Evolutionary conservation across 2,888 invertebrate genomes (phyloP).

Genomic region (Coenonympha arcania): DNA sequence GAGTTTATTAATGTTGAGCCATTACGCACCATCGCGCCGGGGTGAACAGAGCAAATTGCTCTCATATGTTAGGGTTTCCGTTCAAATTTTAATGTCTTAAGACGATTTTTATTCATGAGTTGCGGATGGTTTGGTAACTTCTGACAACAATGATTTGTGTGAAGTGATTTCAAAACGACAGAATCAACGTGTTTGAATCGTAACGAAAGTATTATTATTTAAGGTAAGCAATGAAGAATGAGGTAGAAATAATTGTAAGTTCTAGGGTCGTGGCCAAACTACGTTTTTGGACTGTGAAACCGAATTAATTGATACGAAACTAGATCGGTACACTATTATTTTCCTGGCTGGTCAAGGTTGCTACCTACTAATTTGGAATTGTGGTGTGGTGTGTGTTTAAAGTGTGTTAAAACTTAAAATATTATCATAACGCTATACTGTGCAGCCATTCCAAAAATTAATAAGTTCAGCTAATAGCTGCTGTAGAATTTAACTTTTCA

Average conservation of each 20-base stretch:
- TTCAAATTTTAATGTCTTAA: slow-evolving; percentile 29
- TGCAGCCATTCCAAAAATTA: too few species aligned
- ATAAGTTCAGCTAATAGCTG: too few species aligned
- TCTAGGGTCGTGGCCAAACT: background rate
- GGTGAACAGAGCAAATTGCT: slow-evolving; percentile 29
- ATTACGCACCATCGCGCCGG: slow-evolving; percentile 42
- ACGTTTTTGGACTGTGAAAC: background rate
- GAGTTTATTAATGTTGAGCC: background rate
- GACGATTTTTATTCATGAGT: slow-evolving; percentile 26
- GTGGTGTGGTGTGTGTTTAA: too few species aligned
- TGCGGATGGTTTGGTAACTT: slow-evolving; percentile 10
- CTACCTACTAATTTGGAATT: too few species aligned
- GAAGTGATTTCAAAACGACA: slow-evolving; percentile 4
- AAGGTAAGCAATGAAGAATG: background rate
- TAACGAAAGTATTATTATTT: background rate
- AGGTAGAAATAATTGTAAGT: background rate
- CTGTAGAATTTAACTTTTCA: too few species aligned
- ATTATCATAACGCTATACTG: too few species aligned
- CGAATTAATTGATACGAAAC: too few species aligned
- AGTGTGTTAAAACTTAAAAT: too few species aligned
- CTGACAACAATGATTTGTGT: slow-evolving; percentile 7
- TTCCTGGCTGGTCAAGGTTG: too few species aligned
- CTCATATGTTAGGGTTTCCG: slow-evolving; percentile 37
- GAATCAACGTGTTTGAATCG: background rate
- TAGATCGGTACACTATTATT: too few species aligned